These are phyloP conservation scores for Pachypanchax playfairii DNA, from an alignment of 2,113 vertebrate genomes.

Conservation along the genomic window DNA sequence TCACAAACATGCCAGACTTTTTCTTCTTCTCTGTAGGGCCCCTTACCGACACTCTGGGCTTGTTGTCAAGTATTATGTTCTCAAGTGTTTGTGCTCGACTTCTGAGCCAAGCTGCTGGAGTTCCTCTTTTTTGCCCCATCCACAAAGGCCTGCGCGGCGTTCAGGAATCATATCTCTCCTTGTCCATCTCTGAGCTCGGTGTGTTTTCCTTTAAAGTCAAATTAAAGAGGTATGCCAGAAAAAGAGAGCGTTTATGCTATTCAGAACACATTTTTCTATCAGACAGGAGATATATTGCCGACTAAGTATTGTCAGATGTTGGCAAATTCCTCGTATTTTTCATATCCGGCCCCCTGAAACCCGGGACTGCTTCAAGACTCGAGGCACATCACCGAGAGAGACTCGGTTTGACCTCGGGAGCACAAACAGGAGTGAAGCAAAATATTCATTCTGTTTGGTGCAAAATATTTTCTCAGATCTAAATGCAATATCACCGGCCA, in stretches of 20 bases:
- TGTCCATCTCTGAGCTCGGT: conserved; percentile 57
- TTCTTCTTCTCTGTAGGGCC: conserved; percentile 23
- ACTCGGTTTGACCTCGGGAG: conserved; percentile 71
- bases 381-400: conserved; percentile 71
- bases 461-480: conserved; percentile 71
- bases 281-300: conserved; percentile 78
- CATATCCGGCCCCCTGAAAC: conserved; percentile 78
- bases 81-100: conserved; percentile 63
- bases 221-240: conserved; percentile 74
- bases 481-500: conserved; percentile 74
- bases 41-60: conserved; percentile 55
- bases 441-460: conserved; percentile 70
- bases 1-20: conserved; percentile 48
- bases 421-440: conserved; percentile 66
- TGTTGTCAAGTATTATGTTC: conserved; percentile 66
- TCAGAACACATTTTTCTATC: conserved; percentile 80
- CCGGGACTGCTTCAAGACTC: conserved; percentile 69
- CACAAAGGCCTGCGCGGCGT: conserved; percentile 51
- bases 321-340: conserved; percentile 81
- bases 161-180: conserved; percentile 55
- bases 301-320: conserved; percentile 81
- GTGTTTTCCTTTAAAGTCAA: conserved; percentile 72
- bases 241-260: conserved; percentile 72
- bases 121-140: conserved; percentile 52
- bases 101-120: conserved; percentile 71